Evolutionary conservation across 2,888 invertebrate species (phyloP).

Genomic region (Branchinecta sandiegonensis): DNA sequence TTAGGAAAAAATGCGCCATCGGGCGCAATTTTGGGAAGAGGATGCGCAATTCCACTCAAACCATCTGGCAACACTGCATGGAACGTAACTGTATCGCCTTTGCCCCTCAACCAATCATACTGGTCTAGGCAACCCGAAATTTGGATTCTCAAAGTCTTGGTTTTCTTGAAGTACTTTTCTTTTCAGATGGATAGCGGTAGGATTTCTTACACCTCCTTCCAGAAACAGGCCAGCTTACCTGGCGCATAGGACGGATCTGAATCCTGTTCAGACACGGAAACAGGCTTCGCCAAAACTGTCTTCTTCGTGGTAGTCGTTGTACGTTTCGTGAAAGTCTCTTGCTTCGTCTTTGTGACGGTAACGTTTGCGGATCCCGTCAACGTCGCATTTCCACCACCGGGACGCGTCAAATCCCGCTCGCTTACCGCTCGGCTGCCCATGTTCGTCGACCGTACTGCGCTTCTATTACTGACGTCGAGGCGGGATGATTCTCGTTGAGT

Average conservation of each 20-base stretch:
- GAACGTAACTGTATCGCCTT: too few relatives aligned
- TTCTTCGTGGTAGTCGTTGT: conserved; percentile 5
- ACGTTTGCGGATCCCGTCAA: not conserved
- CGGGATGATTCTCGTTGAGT: conserved; percentile 4
- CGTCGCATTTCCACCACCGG: conserved; percentile 16
- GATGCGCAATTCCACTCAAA: too few relatives aligned
- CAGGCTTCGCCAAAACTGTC: conserved; percentile 11
- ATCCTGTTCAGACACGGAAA: conserved; percentile 31
- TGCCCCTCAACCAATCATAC: too few relatives aligned
- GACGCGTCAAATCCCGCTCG: conserved; percentile 26
- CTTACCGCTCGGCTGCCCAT: conserved; percentile 24
- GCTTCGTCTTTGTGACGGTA: conserved; percentile 16
- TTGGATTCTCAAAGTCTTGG: too few relatives aligned
- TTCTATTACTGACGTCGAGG: not conserved
- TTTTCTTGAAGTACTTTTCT: too few relatives aligned
- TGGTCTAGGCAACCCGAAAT: too few relatives aligned
- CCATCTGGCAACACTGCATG: too few relatives aligned
- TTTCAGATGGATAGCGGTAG: too few relatives aligned
- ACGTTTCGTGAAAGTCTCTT: conserved; percentile 10
- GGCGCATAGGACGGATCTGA: conserved; percentile 40
- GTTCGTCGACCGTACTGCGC: not conserved
- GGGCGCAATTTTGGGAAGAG: too few relatives aligned
- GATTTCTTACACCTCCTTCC: too few relatives aligned
- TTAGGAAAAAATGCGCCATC: too few relatives aligned
- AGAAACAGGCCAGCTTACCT: conserved; percentile 34